Base-by-base conservation (phyloP, 1,140 invertebrate genomes). In the Dendroctonus valens region DNA sequence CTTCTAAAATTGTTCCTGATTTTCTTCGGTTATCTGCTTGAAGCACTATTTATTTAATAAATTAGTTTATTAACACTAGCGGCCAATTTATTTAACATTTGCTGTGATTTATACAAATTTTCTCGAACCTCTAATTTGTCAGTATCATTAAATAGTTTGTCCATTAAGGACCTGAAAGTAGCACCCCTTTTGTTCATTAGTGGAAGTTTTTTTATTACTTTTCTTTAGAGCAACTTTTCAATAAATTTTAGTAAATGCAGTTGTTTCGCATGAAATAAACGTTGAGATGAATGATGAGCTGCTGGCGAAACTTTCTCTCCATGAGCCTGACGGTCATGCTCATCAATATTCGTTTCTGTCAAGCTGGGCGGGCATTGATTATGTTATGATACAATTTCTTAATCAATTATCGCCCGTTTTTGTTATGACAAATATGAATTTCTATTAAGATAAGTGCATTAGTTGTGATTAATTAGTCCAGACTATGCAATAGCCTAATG, bases 291-390 rank as follows among this genome's bases (percentile, higher is more conserved):
- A 52, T 52, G 38, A 52, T 9, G 8, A 52, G 9, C 9, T 55
- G 9, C 11, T 8, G 7, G 26, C 11, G 5, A 41, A 55, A 40
- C 38, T 39, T 55, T n/a, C 38, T 55, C n/a, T 55, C 37, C 37
- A 55, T 55, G 39, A 55, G 26, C 11, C 37, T 11, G 7, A 41
- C 9, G 53, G 11, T n/a, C 53, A 40, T 9, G 38, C 14, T 55
- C 39, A 55, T 55, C 53, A 55, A 55, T 55, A 55, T 55, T 55
- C 26, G 53, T 55, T n/a, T 11, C 53, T 55, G 53, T 55, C 53
- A 41, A 55, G 39, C 14, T 39, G 7, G 7, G 14, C 37, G 26
- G 26, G 26, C 26, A 26, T 55, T 26, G 8, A 40, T n/a, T 7
- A 11, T 11, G 7, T 55, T 55, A 11, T n/a, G 39, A 9, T 55